Evolutionary conservation across 1,140 invertebrate species (phyloP).

Genomic region (Drosophila ogumai): DNA sequence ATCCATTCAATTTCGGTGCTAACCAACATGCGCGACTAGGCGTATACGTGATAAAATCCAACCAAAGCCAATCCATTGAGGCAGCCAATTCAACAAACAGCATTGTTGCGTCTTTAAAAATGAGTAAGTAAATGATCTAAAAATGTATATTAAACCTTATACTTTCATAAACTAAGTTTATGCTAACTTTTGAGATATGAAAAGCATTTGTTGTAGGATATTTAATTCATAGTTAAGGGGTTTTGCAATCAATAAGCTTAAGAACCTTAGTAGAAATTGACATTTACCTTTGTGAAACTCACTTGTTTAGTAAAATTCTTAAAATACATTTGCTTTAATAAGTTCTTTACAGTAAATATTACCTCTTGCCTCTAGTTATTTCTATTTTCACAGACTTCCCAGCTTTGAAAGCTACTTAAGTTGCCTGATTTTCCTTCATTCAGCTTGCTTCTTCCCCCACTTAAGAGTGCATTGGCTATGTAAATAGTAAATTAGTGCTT

Average conservation of each 20-base stretch:
- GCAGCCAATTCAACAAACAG: conserved; percentile 6
- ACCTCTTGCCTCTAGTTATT: no score
- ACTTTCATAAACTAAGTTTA: background rate
- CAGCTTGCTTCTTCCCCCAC: background rate
- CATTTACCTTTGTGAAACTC: background rate
- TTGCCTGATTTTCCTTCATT: background rate
- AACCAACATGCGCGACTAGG: conserved; percentile 62
- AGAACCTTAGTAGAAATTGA: no score
- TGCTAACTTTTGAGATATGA: background rate
- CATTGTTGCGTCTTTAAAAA: conserved; percentile 49
- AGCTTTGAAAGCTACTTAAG: background rate
- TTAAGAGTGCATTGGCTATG: conserved; percentile 14
- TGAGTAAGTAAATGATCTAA: conserved; percentile 60
- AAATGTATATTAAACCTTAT: background rate
- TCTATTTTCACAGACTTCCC: background rate
- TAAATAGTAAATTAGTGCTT: conserved; percentile 19
- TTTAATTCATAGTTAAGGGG: background rate
- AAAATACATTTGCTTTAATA: background rate
- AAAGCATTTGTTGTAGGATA: background rate
- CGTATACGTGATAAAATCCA: conserved; percentile 71
- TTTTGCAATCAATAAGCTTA: background rate
- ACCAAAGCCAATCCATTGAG: conserved; percentile 27
- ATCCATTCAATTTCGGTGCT: conserved; percentile 43
- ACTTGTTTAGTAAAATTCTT: background rate
- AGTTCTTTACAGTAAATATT: background rate